A percentile compares a stretch with the other conserved stretches of the same genome.
phyloP scores from a whole-genome alignment of 2,113 vertebrate genomes.

The Hiodon tergisus region DNA sequence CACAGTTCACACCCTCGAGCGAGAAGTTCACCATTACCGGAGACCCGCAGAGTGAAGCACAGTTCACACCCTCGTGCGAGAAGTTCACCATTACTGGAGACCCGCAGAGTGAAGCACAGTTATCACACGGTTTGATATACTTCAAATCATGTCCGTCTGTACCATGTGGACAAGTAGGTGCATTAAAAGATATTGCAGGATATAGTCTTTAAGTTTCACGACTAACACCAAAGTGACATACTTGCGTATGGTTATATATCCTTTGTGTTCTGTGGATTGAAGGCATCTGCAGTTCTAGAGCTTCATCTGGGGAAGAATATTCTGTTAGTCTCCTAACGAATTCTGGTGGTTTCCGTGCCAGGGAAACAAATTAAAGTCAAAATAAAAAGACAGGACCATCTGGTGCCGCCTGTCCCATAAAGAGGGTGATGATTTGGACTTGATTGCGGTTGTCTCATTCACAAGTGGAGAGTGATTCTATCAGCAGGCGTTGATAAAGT shows the following conservation, averaged over 20 bases:
- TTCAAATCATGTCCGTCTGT: too few species aligned
- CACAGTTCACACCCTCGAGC: too few species aligned
- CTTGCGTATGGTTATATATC: constrained; percentile 3
- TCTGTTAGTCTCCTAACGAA: constrained; percentile 26
- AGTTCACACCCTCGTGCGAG: too few species aligned
- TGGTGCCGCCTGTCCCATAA: constrained; percentile 35
- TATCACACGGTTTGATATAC: too few species aligned
- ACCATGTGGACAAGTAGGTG: too few species aligned
- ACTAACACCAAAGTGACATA: background rate
- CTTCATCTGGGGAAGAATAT: constrained; percentile 19
- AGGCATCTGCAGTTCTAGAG: constrained; percentile 9
- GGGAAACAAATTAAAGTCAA: constrained; percentile 44
- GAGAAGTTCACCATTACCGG: too few species aligned
- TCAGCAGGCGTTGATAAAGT: constrained; percentile 21
- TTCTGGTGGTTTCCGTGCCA: constrained; percentile 44
- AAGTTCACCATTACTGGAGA: too few species aligned
- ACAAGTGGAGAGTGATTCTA: constrained; percentile 42
- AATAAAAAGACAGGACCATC: constrained; percentile 47
- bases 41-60: too few species aligned
- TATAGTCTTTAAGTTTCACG: too few species aligned
- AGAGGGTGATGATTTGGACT: constrained; percentile 39
- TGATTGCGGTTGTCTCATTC: constrained; percentile 53
- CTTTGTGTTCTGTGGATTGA: background rate
- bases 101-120: too few species aligned
- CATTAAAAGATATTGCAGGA: too few species aligned